Conservation (phyloP, 2,888 invertebrate species). For the Ophioninae sp. region DNA sequence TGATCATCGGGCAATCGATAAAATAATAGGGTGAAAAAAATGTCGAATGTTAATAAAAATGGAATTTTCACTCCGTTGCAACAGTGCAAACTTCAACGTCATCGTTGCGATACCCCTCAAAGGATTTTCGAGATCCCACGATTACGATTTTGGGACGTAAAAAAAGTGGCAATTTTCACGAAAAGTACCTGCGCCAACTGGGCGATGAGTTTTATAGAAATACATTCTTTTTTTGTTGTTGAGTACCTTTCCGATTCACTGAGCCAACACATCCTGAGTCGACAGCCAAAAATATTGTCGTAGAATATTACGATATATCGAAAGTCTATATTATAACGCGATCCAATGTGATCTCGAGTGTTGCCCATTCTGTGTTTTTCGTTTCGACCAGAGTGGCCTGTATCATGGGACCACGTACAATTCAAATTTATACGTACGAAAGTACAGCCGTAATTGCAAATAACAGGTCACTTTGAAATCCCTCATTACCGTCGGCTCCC, state of each 20-base stretch:
- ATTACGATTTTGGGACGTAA: background rate
- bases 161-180: background rate
- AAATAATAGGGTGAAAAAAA: background rate
- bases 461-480: conserved; percentile 39
- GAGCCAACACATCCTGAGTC: conserved; percentile 12
- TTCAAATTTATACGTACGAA: conserved; percentile 34
- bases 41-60: background rate
- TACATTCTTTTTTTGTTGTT: background rate
- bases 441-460: conserved; percentile 23
- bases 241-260: background rate
- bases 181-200: background rate
- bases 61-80: background rate
- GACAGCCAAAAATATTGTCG: background rate
- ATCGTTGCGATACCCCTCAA: background rate
- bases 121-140: background rate
- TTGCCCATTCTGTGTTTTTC: background rate
- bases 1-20: background rate
- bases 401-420: conserved; percentile 50
- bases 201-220: background rate
- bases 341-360: background rate
- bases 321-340: background rate
- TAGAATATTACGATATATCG: background rate
- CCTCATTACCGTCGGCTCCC: conserved; percentile 1
- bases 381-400: conserved; percentile 36
- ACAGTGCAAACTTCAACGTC: background rate